These are phyloP conservation scores for Arctia plantaginis DNA, from an alignment of 2,888 invertebrate genomes.

Conservation along the genomic window DNA sequence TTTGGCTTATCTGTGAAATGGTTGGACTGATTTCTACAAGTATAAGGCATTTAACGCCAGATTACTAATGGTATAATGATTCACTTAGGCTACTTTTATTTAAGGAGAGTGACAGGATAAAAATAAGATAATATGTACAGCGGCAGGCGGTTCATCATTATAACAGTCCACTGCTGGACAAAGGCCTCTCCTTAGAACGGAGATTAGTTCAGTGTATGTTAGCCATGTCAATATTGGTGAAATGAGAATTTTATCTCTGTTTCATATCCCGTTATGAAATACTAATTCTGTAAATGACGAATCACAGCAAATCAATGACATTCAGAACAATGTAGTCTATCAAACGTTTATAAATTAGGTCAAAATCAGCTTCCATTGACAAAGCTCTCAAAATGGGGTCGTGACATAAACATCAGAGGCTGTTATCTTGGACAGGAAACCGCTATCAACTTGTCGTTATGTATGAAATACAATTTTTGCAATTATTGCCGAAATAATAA, in stretches of 20 bases:
- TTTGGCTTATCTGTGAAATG: neutral
- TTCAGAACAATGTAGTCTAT: slow-evolving; percentile 61
- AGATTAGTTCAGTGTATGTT: no score
- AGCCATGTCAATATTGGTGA: slow-evolving; percentile 25
- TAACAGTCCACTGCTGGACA: no score
- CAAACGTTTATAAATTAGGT: slow-evolving; percentile 72
- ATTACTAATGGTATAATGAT: neutral
- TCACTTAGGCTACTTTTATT: neutral
- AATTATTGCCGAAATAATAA: slow-evolving; percentile 85
- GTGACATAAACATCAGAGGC: slow-evolving; percentile 73
- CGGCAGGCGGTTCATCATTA: no score
- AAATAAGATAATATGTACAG: neutral
- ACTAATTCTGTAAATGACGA: slow-evolving; percentile 50
- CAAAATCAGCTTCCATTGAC: slow-evolving; percentile 84
- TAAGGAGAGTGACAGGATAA: neutral
- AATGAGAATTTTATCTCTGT: slow-evolving; percentile 41
- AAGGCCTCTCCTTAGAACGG: no score
- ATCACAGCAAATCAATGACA: slow-evolving; percentile 48
- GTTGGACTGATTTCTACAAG: neutral
- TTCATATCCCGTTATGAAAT: slow-evolving; percentile 52
- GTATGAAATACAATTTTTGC: slow-evolving; percentile 84
- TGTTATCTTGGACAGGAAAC: slow-evolving; percentile 81
- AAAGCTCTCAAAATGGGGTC: slow-evolving; percentile 82
- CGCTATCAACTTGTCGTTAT: slow-evolving; percentile 83
- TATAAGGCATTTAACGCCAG: neutral